Evolutionary conservation across 2,113 vertebrate genomes (phyloP), one percentile per base, ranked within the genome.

Genomic region (Paedocypris sp.): DNA sequence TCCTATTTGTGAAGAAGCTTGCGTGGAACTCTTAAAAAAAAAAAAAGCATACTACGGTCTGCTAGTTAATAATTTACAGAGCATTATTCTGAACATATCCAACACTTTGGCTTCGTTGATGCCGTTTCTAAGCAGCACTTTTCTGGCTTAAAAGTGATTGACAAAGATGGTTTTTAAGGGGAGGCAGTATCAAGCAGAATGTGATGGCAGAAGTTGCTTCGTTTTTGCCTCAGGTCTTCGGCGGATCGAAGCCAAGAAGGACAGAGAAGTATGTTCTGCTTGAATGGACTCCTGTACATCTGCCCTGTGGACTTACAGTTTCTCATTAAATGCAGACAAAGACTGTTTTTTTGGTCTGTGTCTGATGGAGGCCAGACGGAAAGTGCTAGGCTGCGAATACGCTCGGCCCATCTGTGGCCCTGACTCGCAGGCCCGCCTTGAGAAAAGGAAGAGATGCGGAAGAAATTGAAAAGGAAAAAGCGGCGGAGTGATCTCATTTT

Each of bases 291-390:
- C 33, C 42, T 60, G 56, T 54, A 65, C 46, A 52, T 66, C 57
- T 59, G 62, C 52, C 62, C 66, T 23, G n/a, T 5, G 64, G 67
- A 50, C 60, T 66, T 56, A 36, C 9, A 13, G 47, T 60, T 66
- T 53, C 60, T 69, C 54, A 66, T 72, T 57, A 68, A 69, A 42
- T 25, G 23, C 48, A 66, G 54, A 66, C 58, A 58, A 73, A 65
- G 15, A 38, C 15, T 60, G 46, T 60, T 68, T 60, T 62, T 47
- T 9, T 6, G 29, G 54, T 56, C 45, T n/a, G n/a, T n/a, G n/a
- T n/a, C 38, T 66, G 68, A 70, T 13, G 28, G 51, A 53, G 52
- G 38, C 45, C 63, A 47, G 39, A 29, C 43, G 33, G 38, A 22
- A 46, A 20, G 42, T 4, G 13, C 5, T 22, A 42, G 47, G 61